These are phyloP conservation scores for Reticulitermes speratus DNA, from an alignment of 1,140 invertebrate genomes.

Conservation along the genomic window DNA sequence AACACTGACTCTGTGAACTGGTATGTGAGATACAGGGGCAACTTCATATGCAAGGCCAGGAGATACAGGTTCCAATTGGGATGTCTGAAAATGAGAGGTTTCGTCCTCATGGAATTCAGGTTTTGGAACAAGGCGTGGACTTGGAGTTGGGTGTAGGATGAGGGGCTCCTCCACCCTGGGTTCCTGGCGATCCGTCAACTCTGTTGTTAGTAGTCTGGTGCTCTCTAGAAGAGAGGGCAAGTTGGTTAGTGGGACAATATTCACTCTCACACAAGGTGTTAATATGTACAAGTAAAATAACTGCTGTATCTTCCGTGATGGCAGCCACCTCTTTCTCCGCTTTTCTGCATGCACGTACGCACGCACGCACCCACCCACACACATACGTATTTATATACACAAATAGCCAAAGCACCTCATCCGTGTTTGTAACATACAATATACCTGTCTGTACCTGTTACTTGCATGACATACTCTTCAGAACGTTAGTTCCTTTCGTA, in stretches of 20 bases:
- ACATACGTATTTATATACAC: not conserved
- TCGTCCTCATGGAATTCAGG: conserved; percentile 44
- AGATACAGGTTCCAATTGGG: not conserved
- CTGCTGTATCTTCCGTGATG: not conserved
- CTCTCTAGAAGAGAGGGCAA: conserved; percentile 48
- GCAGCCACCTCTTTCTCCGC: not conserved
- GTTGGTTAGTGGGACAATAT: conserved; percentile 44
- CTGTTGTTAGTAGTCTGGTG: conserved; percentile 36
- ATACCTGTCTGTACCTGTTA: too few relatives aligned
- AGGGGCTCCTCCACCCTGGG: conserved; percentile 30
- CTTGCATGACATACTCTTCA: too few relatives aligned
- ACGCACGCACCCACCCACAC: too few relatives aligned
- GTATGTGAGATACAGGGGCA: conserved; percentile 23
- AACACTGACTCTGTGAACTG: not conserved
- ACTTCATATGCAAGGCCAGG: not conserved
- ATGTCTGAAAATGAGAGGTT: conserved; percentile 27
- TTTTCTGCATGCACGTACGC: not conserved
- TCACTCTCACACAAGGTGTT: not conserved
- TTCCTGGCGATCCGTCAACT: conserved; percentile 41
- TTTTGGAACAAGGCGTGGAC: conserved; percentile 40
- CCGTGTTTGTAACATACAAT: too few relatives aligned
- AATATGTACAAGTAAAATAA: conserved; percentile 1
- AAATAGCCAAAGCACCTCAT: not conserved
- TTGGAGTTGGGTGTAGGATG: conserved; percentile 25
- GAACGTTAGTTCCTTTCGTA: too few relatives aligned